phyloP scores from a whole-genome alignment of 1,140 invertebrate genomes.

The Drosophila eugracilis region DNA sequence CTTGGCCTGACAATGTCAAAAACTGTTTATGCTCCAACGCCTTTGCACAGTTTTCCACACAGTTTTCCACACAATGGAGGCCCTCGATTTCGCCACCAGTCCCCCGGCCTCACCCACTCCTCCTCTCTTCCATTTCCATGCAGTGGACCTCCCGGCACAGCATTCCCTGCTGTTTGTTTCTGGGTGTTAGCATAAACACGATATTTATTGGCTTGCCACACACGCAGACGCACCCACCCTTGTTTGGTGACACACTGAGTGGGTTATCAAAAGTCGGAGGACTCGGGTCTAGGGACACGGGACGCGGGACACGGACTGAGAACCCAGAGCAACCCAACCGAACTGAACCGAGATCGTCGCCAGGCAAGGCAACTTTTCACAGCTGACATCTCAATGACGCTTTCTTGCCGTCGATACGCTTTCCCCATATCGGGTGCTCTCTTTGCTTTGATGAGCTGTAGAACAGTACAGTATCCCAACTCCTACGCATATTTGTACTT shows the following conservation, averaged over 20 bases:
- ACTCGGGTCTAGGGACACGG: neutral
- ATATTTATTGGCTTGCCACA: conserved; percentile 80
- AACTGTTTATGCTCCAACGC: conserved; percentile 80
- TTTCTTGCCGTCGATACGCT: conserved; percentile 3
- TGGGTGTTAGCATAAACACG: conserved; percentile 79
- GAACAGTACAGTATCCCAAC: no score
- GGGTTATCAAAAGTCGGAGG: neutral
- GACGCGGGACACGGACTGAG: neutral
- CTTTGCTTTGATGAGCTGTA: no score
- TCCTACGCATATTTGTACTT: no score
- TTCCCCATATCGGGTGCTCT: no score
- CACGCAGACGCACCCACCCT: neutral
- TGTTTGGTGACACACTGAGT: conserved; percentile 9
- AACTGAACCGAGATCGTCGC: conserved; percentile 31
- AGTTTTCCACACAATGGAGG: conserved; percentile 71
- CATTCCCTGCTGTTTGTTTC: conserved; percentile 55
- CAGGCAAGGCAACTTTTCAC: conserved; percentile 68
- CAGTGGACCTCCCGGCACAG: conserved; percentile 46
- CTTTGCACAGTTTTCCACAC: conserved; percentile 76
- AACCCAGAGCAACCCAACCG: conserved; percentile 9
- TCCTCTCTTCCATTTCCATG: conserved; percentile 3
- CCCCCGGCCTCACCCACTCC: no score
- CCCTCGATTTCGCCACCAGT: neutral
- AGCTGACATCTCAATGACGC: conserved; percentile 75
- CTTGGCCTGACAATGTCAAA: conserved; percentile 79